Conservation (phyloP, 2,113 vertebrate genomes). For the Perca flavescens region DNA sequence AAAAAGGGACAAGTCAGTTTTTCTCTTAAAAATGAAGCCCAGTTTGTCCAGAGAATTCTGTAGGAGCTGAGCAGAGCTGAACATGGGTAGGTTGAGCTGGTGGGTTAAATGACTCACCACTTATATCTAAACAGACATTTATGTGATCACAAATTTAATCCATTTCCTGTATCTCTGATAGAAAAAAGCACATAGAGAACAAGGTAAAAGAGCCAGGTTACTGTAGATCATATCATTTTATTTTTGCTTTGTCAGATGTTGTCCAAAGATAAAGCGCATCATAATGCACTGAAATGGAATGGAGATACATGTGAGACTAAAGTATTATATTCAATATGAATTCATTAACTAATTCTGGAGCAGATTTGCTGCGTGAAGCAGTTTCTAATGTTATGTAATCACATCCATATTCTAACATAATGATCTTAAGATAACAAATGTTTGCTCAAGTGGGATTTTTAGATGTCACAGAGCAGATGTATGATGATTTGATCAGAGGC, state of each 20-base stretch:
- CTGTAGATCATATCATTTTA: constrained; percentile 1
- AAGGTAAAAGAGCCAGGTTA: background rate
- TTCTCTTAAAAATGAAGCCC: background rate
- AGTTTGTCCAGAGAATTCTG: background rate
- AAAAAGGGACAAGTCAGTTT: background rate
- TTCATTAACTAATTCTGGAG: constrained; percentile 8
- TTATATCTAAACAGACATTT: constrained; percentile 16
- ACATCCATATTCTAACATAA: constrained; percentile 11
- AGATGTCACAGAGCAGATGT: constrained; percentile 44
- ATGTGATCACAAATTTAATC: constrained; percentile 23
- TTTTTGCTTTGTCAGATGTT: background rate
- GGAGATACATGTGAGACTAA: constrained; percentile 18
- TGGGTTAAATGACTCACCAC: constrained; percentile 31
- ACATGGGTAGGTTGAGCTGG: constrained; percentile 20
- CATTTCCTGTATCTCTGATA: background rate
- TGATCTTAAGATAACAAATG: constrained; percentile 9
- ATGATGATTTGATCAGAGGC: constrained; percentile 38
- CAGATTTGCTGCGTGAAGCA: constrained; percentile 21
- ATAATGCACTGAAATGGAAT: constrained; percentile 31
- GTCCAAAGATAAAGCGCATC: background rate
- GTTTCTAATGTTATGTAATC: constrained; percentile 28
- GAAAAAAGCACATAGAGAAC: background rate
- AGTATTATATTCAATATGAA: constrained; percentile 11
- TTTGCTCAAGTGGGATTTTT: constrained; percentile 28
- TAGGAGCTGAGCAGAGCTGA: constrained; percentile 2